phyloP scores from a whole-genome alignment of 30 jellyfish, hydroid and myxozoan species.

The Turritopsis dohrnii region DNA sequence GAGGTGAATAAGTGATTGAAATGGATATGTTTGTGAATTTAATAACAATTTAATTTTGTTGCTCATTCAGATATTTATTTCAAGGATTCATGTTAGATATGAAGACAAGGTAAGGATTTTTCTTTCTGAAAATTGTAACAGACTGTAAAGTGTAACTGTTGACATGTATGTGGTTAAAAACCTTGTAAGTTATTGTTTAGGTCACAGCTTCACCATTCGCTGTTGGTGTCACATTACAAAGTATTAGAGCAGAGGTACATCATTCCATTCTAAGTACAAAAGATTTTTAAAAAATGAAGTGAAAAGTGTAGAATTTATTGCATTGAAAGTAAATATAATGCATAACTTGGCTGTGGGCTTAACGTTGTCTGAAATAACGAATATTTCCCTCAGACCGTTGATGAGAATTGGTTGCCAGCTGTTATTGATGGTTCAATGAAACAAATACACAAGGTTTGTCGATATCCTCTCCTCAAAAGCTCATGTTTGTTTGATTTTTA shows the following conservation, averaged over 20 bases:
- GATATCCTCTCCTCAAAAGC: neutral
- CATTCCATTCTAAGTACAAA: too few relatives aligned
- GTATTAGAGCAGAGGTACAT: constrained; percentile 27
- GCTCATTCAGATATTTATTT: neutral
- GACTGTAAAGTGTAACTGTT: neutral
- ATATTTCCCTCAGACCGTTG: constrained; percentile 16
- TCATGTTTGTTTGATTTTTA: neutral
- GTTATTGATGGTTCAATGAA: constrained; percentile 28
- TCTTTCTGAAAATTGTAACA: neutral
- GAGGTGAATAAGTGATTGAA: neutral
- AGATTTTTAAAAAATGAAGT: too few relatives aligned
- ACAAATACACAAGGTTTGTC: constrained; percentile 12
- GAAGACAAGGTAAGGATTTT: constrained; percentile 27
- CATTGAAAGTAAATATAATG: too few relatives aligned
- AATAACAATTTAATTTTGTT: neutral
- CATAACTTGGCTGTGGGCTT: too few relatives aligned
- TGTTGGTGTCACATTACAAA: constrained; percentile 22
- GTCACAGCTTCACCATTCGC: constrained; percentile 27
- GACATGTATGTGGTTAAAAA: neutral
- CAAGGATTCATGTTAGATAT: constrained; percentile 36
- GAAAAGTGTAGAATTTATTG: too few relatives aligned
- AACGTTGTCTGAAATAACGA: neutral
- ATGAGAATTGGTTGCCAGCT: constrained; percentile 30
- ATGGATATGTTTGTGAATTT: neutral
- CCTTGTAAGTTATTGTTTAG: neutral